Conservation (phyloP, 2,888 invertebrate species). For the Aspidapion aeneum region DNA sequence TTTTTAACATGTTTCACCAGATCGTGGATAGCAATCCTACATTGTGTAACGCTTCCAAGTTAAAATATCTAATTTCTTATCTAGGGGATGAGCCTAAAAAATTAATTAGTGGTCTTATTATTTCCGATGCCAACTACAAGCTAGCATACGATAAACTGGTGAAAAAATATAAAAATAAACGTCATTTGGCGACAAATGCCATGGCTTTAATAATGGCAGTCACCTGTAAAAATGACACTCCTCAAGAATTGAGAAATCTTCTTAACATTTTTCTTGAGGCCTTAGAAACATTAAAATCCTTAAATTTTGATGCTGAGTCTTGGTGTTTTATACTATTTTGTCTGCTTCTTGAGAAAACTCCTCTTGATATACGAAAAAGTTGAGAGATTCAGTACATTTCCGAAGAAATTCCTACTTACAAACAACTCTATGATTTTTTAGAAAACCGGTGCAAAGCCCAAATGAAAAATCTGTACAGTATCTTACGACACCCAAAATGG, state of each 20-base stretch:
- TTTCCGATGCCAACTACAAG: neutral
- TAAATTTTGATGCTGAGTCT: neutral
- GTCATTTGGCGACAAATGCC: neutral
- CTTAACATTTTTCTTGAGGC: neutral
- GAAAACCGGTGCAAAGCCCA: neutral
- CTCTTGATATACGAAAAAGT: neutral
- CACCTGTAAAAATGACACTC: neutral
- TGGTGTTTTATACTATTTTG: neutral
- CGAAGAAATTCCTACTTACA: neutral
- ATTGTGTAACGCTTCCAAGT: neutral
- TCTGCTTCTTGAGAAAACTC: neutral
- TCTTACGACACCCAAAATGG: no score
- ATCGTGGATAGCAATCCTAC: no score
- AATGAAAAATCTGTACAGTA: no score
- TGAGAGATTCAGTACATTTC: neutral
- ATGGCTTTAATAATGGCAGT: neutral
- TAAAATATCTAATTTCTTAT: neutral
- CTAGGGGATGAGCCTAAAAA: neutral
- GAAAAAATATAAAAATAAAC: conserved; percentile 2
- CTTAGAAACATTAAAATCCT: neutral
- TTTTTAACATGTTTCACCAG: no score
- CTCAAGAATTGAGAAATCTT: neutral
- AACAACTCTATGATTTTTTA: neutral
- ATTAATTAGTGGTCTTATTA: neutral
- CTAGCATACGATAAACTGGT: conserved; percentile 2